These are phyloP conservation scores for Danaus chrysippus DNA, from an alignment of 2,888 invertebrate species.

Conservation along the genomic window DNA sequence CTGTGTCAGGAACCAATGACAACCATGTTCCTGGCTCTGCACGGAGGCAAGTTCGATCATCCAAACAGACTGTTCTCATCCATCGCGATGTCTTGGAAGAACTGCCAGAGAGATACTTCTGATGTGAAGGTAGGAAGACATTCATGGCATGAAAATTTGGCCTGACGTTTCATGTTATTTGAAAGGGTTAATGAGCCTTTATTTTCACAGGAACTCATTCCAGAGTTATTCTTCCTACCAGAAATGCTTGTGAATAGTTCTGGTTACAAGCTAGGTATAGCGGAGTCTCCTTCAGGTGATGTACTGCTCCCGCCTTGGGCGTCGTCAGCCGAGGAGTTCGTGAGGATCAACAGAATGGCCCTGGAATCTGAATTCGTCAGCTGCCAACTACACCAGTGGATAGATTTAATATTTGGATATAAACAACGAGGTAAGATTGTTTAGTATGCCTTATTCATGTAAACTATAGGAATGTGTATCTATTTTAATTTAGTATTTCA, in stretches of 20 bases:
- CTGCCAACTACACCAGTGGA: slow-evolving; percentile 99
- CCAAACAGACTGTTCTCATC: slow-evolving; percentile 98
- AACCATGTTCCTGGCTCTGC: slow-evolving; percentile 98
- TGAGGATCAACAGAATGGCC: slow-evolving; percentile 98
- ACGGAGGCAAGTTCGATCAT: slow-evolving; percentile 99
- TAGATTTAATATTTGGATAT: slow-evolving; percentile 99
- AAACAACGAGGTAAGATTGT: slow-evolving; percentile 91
- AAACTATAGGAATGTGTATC: too few relatives aligned
- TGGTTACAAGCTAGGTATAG: slow-evolving; percentile 90
- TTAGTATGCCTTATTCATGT: background rate
- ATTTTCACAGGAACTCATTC: slow-evolving; percentile 90
- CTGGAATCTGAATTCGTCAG: slow-evolving; percentile 99
- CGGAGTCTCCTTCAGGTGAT: slow-evolving; percentile 91
- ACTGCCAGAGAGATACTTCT: slow-evolving; percentile 98
- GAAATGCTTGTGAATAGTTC: slow-evolving; percentile 97
- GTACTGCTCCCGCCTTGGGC: slow-evolving; percentile 98
- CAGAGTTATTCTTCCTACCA: slow-evolving; percentile 98
- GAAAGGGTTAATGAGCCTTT: background rate
- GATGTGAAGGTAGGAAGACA: slow-evolving; percentile 89
- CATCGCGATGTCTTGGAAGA: slow-evolving; percentile 97
- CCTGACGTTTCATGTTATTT: background rate
- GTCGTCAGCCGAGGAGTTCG: slow-evolving; percentile 97
- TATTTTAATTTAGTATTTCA: too few relatives aligned
- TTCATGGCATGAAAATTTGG: background rate
- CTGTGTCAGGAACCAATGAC: slow-evolving; percentile 95